These are phyloP conservation scores for Phylloscopus trochiloides DNA, from an alignment of 2,113 vertebrate species.

Conservation along the genomic window DNA sequence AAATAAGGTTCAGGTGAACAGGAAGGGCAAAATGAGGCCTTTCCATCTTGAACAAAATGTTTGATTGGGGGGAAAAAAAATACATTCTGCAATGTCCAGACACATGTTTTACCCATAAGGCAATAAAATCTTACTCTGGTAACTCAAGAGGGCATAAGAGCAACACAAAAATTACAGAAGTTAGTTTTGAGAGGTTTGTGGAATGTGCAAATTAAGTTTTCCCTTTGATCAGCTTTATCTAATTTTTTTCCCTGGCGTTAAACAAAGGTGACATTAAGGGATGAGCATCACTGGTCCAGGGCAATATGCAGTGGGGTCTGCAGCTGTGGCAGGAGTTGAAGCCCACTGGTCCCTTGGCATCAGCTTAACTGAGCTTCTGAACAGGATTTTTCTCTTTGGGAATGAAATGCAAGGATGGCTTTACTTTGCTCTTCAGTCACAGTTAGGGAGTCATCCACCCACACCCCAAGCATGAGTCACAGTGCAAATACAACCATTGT, in stretches of 20 bases:
- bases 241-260: background rate
- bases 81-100: background rate
- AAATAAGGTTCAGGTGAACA: background rate
- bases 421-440: background rate
- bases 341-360: background rate
- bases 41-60: background rate
- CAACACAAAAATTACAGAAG: background rate
- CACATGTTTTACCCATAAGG: background rate
- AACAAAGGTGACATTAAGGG: background rate
- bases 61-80: background rate
- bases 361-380: background rate
- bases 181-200: background rate
- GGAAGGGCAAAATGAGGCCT: background rate
- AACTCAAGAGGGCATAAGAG: background rate
- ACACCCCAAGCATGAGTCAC: background rate
- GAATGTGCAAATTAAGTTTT: background rate
- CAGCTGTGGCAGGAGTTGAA: background rate
- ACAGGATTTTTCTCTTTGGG: background rate
- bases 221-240: background rate
- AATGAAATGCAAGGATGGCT: background rate
- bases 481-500: background rate
- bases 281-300: background rate
- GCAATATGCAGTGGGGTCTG: background rate
- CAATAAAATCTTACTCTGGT: background rate
- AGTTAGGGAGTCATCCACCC: background rate